These are phyloP conservation scores for Myiothlypis coronata DNA, from an alignment of 2,797 vertebrate genomes.

Conservation along the genomic window DNA sequence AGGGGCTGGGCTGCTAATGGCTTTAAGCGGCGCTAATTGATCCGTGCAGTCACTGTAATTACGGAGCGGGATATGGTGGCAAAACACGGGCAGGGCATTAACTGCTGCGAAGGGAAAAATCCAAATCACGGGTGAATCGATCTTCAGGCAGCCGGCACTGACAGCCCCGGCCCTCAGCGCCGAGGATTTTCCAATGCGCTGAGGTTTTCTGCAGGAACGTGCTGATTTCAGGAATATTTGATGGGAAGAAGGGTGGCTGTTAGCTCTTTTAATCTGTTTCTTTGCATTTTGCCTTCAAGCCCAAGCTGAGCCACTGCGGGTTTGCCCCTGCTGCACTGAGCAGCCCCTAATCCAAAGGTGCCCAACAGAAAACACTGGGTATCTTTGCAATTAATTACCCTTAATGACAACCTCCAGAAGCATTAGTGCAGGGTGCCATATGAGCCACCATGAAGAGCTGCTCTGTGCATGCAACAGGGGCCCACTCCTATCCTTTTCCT, in stretches of 20 bases:
- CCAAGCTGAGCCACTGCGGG: not conserved
- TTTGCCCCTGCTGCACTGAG: not conserved
- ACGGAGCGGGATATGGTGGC: not conserved
- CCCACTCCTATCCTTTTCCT: not conserved
- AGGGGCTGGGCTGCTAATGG: not conserved
- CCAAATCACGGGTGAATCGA: not conserved
- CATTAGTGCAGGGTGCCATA: not conserved
- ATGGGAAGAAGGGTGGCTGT: not conserved
- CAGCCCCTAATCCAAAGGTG: not conserved
- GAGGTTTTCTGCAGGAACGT: not conserved
- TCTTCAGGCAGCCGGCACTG: not conserved
- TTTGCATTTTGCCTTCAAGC: not conserved
- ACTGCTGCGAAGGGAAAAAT: not conserved
- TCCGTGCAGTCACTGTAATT: not conserved
- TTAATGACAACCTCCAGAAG: not conserved
- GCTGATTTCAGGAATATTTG: not conserved
- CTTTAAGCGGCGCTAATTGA: constrained; percentile 17
- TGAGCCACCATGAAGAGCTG: not conserved
- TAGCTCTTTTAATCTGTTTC: not conserved
- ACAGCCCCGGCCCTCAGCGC: not conserved
- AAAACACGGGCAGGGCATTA: not conserved
- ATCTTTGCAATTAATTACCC: not conserved
- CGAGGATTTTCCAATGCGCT: not conserved
- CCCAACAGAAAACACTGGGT: not conserved
- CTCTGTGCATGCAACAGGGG: not conserved